A percentile compares a stretch with the other conserved stretches of the same genome.
phyloP scores from a whole-genome alignment of 2,888 invertebrate genomes.

The Amblyteles armatorius region DNA sequence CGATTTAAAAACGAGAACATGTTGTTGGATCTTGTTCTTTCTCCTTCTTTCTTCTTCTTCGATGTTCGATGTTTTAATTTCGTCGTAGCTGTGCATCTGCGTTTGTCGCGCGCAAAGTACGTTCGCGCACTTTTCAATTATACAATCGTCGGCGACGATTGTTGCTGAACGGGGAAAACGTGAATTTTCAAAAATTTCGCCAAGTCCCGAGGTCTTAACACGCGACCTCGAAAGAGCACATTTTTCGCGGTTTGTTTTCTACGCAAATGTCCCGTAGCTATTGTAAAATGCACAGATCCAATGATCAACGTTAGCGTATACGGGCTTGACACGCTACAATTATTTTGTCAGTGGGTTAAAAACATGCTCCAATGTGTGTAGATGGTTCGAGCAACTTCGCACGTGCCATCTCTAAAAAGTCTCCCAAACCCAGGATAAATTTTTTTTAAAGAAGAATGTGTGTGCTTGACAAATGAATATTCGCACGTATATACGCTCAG shows the following conservation, averaged over 20 bases:
- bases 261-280: background rate
- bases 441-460: background rate
- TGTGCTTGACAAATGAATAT: constrained; percentile 17
- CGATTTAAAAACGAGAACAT: constrained; percentile 34
- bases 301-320: constrained; percentile 1
- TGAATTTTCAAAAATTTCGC: constrained; percentile 22
- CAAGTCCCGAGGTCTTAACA: background rate
- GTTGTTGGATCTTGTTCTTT: constrained; percentile 51
- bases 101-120: background rate
- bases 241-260: background rate
- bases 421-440: constrained; percentile 31
- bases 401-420: constrained; percentile 14
- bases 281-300: constrained; percentile 28
- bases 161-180: constrained; percentile 4
- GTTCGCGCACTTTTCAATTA: background rate
- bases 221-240: background rate
- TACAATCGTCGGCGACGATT: background rate
- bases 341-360: constrained; percentile 43
- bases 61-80: constrained; percentile 29
- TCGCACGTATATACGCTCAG: constrained; percentile 14
- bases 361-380: constrained; percentile 18
- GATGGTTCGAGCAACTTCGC: background rate
- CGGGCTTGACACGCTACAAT: constrained; percentile 37
- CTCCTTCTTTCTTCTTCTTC: constrained; percentile 50
- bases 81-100: background rate